Percentiles rank a stretch among this genome's conserved stretches.
Conservation (phyloP, 2,888 invertebrate genomes). For the Elmis aenea region DNA sequence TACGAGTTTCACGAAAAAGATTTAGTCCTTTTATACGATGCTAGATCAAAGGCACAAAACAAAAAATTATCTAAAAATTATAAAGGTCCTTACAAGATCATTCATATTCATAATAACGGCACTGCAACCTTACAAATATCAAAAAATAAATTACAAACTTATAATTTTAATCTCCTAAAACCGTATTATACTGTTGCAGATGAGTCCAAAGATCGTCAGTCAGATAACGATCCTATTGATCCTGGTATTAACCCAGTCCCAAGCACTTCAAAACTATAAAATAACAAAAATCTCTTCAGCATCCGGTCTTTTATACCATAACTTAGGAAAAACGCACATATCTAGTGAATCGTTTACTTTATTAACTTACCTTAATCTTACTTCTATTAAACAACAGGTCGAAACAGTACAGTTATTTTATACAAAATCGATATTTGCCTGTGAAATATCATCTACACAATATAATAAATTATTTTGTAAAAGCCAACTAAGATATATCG, state of each 20-base stretch:
- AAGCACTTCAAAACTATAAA: not conserved
- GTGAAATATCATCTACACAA: too few relatives aligned
- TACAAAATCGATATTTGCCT: too few relatives aligned
- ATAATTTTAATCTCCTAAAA: slow-evolving; percentile 10
- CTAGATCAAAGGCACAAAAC: slow-evolving; percentile 5
- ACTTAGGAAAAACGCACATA: not conserved
- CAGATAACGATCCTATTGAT: not conserved
- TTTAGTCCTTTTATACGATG: slow-evolving; percentile 8
- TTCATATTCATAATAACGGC: slow-evolving; percentile 9
- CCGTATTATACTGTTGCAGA: slow-evolving; percentile 6
- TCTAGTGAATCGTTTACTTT: not conserved
- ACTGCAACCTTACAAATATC: slow-evolving; percentile 9
- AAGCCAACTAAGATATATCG: too few relatives aligned
- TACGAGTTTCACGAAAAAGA: slow-evolving; percentile 7
- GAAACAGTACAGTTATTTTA: not conserved
- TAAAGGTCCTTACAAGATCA: slow-evolving; percentile 13
- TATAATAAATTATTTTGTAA: too few relatives aligned
- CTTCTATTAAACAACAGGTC: not conserved
- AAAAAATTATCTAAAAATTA: slow-evolving; percentile 11
- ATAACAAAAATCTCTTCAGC: not conserved
- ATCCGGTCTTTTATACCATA: not conserved
- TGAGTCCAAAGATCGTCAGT: not conserved
- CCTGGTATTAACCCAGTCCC: not conserved
- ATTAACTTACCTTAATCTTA: not conserved
- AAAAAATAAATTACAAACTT: slow-evolving; percentile 6